These are phyloP conservation scores for Zeus faber DNA, from an alignment of 2,113 vertebrate genomes.

Conservation along the genomic window DNA sequence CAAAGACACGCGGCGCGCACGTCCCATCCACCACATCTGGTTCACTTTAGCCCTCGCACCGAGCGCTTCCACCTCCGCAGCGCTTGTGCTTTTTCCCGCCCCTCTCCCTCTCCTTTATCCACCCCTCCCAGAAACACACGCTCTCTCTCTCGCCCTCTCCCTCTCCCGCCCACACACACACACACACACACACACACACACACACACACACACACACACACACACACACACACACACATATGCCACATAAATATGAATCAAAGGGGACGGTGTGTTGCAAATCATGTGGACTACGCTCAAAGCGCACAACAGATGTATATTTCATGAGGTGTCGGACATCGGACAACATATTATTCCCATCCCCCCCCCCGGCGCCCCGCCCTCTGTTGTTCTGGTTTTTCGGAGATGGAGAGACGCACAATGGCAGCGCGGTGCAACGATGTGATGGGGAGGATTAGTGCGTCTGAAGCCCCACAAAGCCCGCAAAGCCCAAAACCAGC, in stretches of 20 bases:
- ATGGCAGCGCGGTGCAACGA: slow-evolving; percentile 35
- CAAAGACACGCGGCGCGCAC: slow-evolving; percentile 58
- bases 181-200: too few relatives aligned
- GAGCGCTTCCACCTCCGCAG: slow-evolving; percentile 53
- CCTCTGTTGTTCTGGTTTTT: slow-evolving; percentile 45
- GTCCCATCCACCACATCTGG: slow-evolving; percentile 73
- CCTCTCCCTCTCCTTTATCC: too few relatives aligned
- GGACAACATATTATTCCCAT: slow-evolving; percentile 58
- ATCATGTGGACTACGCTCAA: slow-evolving; percentile 29
- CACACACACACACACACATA: too few relatives aligned
- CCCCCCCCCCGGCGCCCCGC: slow-evolving; percentile 46
- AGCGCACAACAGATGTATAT: slow-evolving; percentile 49
- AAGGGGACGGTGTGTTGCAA: slow-evolving; percentile 35
- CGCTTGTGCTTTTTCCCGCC: too few relatives aligned
- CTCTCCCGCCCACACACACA: too few relatives aligned
- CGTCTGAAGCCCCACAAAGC: slow-evolving; percentile 9
- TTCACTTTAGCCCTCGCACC: slow-evolving; percentile 72
- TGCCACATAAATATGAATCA: slow-evolving; percentile 21
- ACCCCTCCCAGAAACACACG: too few relatives aligned
- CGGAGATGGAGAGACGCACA: slow-evolving; percentile 41
- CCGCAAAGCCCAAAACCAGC: slow-evolving; percentile 25
- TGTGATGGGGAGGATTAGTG: slow-evolving; percentile 34
- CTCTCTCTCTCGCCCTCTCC: too few relatives aligned
- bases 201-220: too few relatives aligned
- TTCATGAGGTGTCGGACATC: slow-evolving; percentile 67